These are phyloP conservation scores for Isaurus tuberculatus DNA, from an alignment of 92 coral and sea anemone species.

Conservation along the genomic window DNA sequence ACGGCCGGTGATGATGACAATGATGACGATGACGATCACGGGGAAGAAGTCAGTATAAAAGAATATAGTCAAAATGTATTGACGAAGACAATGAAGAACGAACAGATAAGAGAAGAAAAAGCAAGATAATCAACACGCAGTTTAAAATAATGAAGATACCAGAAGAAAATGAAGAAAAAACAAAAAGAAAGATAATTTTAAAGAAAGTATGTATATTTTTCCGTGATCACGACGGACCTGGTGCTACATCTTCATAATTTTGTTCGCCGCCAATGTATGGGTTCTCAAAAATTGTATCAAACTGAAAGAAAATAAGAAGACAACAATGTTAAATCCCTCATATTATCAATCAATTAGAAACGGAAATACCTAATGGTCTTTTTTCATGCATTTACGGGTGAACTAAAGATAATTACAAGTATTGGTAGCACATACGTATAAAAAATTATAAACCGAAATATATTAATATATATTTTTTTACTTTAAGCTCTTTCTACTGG, in stretches of 20 bases:
- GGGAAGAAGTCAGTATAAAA: neutral
- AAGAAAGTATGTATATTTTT: neutral
- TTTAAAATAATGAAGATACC: neutral
- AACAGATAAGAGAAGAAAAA: neutral
- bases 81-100: neutral
- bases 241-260: neutral
- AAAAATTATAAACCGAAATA: too few species aligned
- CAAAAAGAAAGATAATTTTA: neutral
- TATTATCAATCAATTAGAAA: too few species aligned
- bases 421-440: too few species aligned
- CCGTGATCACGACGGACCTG: neutral
- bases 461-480: too few species aligned
- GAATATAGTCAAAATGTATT: neutral
- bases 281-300: slow-evolving; percentile 11
- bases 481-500: neutral
- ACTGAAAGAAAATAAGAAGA: neutral
- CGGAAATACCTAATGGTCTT: too few species aligned
- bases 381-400: too few species aligned
- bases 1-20: neutral
- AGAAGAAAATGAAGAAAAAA: neutral
- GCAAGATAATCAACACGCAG: neutral
- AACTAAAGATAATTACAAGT: too few species aligned
- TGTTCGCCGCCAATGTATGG: slow-evolving; percentile 15
- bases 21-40: neutral
- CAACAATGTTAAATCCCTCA: neutral